phyloP scores from a whole-genome alignment of 1,140 invertebrate species.

The Bombus impatiens region DNA sequence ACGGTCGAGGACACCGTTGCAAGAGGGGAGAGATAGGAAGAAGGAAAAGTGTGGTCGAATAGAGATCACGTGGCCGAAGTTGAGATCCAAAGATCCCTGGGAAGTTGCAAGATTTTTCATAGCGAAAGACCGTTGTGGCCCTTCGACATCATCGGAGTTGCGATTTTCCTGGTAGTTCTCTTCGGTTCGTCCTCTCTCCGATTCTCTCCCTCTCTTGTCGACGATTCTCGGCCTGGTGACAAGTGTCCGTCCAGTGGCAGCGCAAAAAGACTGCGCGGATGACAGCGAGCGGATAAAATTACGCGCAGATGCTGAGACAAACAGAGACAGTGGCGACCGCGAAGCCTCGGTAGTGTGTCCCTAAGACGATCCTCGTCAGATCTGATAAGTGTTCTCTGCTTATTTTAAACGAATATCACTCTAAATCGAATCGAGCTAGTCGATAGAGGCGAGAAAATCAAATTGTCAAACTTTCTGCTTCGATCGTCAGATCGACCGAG shows the following conservation, averaged over 20 bases:
- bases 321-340: not conserved
- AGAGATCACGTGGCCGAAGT: not conserved
- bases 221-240: not conserved
- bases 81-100: not conserved
- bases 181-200: not conserved
- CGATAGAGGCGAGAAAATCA: no score
- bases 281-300: not conserved
- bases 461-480: no score
- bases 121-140: no score
- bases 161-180: no score
- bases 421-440: no score
- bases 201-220: conserved; percentile 12
- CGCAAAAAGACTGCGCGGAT: not conserved
- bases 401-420: no score
- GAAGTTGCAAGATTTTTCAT: no score
- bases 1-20: not conserved
- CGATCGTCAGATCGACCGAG: no score
- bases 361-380: no score
- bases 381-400: no score
- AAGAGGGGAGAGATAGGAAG: not conserved
- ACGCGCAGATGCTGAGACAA: not conserved
- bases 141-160: no score
- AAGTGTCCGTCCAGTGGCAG: conserved; percentile 6
- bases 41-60: not conserved
- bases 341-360: conserved; percentile 35